Base-by-base conservation (phyloP, 1,140 invertebrate genomes). In the Drosophila ficusphila region DNA sequence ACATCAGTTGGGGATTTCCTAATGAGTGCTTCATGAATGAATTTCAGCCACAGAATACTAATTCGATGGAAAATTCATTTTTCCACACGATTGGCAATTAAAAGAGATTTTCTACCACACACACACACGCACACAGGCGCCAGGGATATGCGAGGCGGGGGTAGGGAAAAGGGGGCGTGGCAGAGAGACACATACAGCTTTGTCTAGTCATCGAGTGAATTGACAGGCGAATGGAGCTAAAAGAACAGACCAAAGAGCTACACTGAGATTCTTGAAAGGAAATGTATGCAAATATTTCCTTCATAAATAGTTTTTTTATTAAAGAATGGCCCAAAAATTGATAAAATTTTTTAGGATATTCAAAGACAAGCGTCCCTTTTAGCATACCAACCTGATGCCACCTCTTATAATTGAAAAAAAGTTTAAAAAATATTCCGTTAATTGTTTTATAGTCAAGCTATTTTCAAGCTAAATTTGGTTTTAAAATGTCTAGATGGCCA, bases 11-110 rank as follows among this genome's bases (percentile, higher is more conserved):
- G 86, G 79, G 61, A 79, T 86, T 89, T 90, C 85, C 89, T 90
- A 90, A 90, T 90, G 89, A 90, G 89, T 90, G 81, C 85, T 83
- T 90, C 88, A 90, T 90, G 82, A 90, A 90, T 86, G 81, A 86
- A 89, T 82, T 90, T 85, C 85, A 83, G 73, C 85, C 89, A 90
- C 85, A 90, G 89, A 90, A 90, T 90, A 90, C 89, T 90, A 90
- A 90, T 90, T 90, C 85, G 85, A 90, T 90, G 89, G 89, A 90
- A 90, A 90, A 90, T 90, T 90, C 89, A 90, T 90, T 90, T 90
- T 90, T 90, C 89, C 89, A 90, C 89, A 90, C 89, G 89, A 90
- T 90, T 90, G 89, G 79, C 81, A 86, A 90, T 90, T 90, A 90
- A 90, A 86, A 90, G 83, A 89, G 89, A 88, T 90, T 90, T 86